Conservation (phyloP, 2,888 invertebrate genomes). For the Cephus nigrinus region DNA sequence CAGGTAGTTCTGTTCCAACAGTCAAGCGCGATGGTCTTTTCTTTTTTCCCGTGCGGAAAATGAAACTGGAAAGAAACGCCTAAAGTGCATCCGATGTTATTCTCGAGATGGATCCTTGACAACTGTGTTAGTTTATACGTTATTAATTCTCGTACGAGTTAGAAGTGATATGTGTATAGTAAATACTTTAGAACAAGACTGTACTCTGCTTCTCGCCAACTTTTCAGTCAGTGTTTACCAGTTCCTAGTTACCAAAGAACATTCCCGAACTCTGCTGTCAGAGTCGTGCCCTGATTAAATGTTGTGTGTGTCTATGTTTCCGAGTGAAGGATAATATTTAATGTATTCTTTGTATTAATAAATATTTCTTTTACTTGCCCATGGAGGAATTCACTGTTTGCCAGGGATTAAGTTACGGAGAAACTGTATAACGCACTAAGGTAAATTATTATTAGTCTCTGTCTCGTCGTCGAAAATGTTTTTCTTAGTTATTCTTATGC, state of each 20-base stretch:
- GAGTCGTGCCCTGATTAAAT: background rate
- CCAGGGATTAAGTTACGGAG: constrained; percentile 76
- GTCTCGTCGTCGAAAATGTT: background rate
- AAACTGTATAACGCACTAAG: constrained; percentile 71
- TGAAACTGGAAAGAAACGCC: background rate
- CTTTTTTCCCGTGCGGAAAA: background rate
- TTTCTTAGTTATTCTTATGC: background rate
- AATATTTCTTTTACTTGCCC: constrained; percentile 74
- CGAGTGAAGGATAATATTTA: background rate
- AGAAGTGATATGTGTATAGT: background rate
- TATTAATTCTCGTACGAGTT: background rate
- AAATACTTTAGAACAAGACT: background rate
- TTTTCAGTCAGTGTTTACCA: background rate
- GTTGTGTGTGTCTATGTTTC: background rate
- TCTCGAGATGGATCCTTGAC: background rate
- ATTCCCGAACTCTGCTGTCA: background rate
- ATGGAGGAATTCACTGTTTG: constrained; percentile 78
- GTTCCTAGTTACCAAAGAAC: background rate
- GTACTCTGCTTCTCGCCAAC: background rate
- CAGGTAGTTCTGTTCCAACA: background rate
- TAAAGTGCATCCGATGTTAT: background rate
- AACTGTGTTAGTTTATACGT: background rate
- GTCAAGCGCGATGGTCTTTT: background rate
- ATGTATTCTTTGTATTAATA: background rate
- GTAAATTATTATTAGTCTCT: constrained; percentile 47